Base-by-base conservation (phyloP, 2,797 vertebrate genomes). In the Champsocephalus gunnari region DNA sequence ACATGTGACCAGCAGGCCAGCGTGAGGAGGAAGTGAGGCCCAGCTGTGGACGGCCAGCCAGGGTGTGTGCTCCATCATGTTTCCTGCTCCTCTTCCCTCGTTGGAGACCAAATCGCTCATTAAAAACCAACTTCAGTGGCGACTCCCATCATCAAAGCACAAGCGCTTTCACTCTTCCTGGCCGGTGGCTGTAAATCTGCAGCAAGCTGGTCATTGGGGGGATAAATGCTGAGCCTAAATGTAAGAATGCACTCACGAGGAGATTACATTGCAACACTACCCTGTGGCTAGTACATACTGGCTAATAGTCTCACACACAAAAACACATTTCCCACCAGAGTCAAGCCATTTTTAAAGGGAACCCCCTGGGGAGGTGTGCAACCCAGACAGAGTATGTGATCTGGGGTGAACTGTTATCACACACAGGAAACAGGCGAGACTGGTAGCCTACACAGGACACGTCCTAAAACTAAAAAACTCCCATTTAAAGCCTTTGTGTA, bases 401-500 rank as follows among this genome's bases (percentile, higher is more conserved):
- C 59, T 73, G 84, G 81, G 77, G 87, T 83, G 88, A 83, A 77
- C 76, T 78, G 79, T 89, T 88, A 89, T 85, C 78, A 90, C 85
- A 86, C 79, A 90, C 86, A 93, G 93, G 94, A 95, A 95, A 86
- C 91, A 88, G 91, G 79, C 89, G 76, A 93, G 92, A 94, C 94
- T 80, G 77, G 85, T 71, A 72, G 88, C 86, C 87, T 77, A 87
- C 89, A 94, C 92, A 92, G 92, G 89, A 94, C 89, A 87, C 70
- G 55, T 87, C 87, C 82, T 83, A 83, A 69, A 89, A 87, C 86
- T 89, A 83, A 89, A 91, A 61, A 63, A 57, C 55, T 53, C 68
- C 81, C 63, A 57, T 84, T 84, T 79, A 87, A 86, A 89, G 56
- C 81, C 75, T 88, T 86, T 89, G 86, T 87, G 68, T 70, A 81